A percentile compares a stretch with the other conserved stretches of the same genome.
Evolutionary conservation across 2,113 vertebrate genomes (phyloP).

Genomic region (Python bivittatus): DNA sequence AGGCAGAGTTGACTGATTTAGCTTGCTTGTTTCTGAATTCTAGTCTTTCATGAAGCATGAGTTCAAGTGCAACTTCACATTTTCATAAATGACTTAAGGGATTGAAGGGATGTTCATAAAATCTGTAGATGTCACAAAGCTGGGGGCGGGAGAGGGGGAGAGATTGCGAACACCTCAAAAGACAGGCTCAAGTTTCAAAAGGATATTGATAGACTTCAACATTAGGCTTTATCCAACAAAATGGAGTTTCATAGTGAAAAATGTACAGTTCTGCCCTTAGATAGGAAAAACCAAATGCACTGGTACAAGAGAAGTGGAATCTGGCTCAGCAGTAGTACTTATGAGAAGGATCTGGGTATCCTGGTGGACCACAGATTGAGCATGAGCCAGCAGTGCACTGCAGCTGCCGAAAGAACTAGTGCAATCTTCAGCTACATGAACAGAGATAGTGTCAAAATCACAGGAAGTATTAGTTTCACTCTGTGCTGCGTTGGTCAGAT

Average conservation of each 20-base stretch:
- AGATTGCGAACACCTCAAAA: neutral
- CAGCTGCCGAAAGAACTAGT: neutral
- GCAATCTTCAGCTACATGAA: neutral
- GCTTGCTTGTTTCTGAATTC: neutral
- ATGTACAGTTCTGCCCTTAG: neutral
- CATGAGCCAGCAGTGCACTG: too few species aligned
- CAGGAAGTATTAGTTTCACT: neutral
- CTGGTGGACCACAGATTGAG: too few species aligned
- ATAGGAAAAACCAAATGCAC: neutral
- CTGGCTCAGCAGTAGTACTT: neutral
- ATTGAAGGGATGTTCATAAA: neutral
- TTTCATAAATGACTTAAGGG: neutral
- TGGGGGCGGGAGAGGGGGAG: accelerated
- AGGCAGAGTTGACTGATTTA: neutral
- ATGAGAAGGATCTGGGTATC: neutral
- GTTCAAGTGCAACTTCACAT: neutral
- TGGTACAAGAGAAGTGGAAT: neutral
- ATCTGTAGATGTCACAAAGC: neutral
- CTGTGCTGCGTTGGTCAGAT: neutral
- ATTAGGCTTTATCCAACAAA: neutral
- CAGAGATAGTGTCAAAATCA: neutral
- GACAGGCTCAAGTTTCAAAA: neutral
- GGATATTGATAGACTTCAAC: neutral
- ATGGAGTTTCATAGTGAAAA: neutral
- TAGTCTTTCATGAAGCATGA: neutral